A percentile compares a stretch with the other conserved stretches of the same genome.
Conservation (phyloP, 1,140 invertebrate species). For the Cotesia vestalis region DNA sequence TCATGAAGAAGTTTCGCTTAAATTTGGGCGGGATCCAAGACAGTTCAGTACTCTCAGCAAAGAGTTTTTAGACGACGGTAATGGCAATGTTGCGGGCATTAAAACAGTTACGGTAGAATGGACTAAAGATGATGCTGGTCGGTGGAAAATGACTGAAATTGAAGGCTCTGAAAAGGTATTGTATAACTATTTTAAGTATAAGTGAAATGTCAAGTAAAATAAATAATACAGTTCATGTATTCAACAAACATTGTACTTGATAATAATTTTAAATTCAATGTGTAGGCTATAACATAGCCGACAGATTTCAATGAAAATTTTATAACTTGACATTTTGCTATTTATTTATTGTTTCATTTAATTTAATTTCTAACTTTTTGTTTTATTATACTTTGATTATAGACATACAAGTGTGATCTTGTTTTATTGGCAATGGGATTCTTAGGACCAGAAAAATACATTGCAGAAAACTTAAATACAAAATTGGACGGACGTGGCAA, state of each 20-base stretch:
- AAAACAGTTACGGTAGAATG: constrained; percentile 91
- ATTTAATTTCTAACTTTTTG: constrained; percentile 21
- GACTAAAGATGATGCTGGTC: constrained; percentile 89
- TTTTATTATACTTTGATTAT: constrained; percentile 1
- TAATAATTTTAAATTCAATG: too few species aligned
- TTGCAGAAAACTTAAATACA: constrained; percentile 85
- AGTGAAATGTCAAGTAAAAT: too few species aligned
- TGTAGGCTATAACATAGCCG: too few species aligned
- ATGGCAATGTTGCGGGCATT: constrained; percentile 89
- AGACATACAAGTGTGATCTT: constrained; percentile 83
- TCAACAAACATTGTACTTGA: too few species aligned
- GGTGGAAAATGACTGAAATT: constrained; percentile 94
- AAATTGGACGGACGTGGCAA: constrained; percentile 92
- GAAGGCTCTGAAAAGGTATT: constrained; percentile 76
- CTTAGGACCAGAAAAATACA: constrained; percentile 92
- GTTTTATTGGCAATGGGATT: constrained; percentile 99
- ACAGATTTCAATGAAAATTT: constrained; percentile 48
- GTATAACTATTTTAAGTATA: too few species aligned
- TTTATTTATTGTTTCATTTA: neutral
- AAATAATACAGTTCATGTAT: too few species aligned
- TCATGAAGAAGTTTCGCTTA: constrained; percentile 91
- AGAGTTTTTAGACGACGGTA: constrained; percentile 92
- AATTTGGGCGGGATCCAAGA: constrained; percentile 92
- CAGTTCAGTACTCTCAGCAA: constrained; percentile 93
- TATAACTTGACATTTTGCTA: constrained; percentile 45